Evolutionary conservation across 2,888 invertebrate genomes (phyloP).

Genomic region (Nomada fabriciana): DNA sequence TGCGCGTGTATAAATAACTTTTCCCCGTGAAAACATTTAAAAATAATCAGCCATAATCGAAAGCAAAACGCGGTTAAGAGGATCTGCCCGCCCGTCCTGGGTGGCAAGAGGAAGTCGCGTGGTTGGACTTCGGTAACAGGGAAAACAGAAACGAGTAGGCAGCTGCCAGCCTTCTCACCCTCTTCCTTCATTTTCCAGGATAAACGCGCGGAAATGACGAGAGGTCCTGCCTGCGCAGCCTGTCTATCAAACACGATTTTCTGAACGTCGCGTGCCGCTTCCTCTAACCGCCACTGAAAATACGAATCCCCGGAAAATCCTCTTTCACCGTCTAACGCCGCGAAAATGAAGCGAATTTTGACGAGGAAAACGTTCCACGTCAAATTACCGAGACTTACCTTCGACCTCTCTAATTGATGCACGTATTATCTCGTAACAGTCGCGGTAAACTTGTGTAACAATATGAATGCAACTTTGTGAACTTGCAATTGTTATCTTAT

Average conservation of each 20-base stretch:
- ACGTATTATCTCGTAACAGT: too few relatives aligned
- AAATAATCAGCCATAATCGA: constrained; percentile 54
- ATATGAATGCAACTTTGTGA: too few relatives aligned
- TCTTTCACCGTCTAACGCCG: background rate
- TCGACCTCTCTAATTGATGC: too few relatives aligned
- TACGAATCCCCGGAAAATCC: background rate
- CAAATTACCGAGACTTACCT: too few relatives aligned
- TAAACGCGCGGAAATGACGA: constrained; percentile 45
- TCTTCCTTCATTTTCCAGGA: constrained; percentile 25
- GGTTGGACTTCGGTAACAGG: constrained; percentile 43
- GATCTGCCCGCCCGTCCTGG: background rate
- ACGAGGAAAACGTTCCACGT: too few relatives aligned
- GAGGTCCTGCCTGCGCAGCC: constrained; percentile 28
- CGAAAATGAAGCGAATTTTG: background rate
- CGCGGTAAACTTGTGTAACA: too few relatives aligned
- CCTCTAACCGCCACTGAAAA: background rate
- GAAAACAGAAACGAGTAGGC: constrained; percentile 38
- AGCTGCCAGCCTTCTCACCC: constrained; percentile 50
- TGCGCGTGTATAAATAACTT: constrained; percentile 45
- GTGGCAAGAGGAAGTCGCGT: constrained; percentile 44
- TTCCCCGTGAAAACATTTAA: constrained; percentile 48
- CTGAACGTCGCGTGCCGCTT: constrained; percentile 1
- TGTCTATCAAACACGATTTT: constrained; percentile 3
- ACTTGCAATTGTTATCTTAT: too few relatives aligned
- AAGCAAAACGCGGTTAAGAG: constrained; percentile 27